Evolutionary conservation across 1,140 invertebrate species (phyloP).

Genomic region (Conus betulinus): DNA sequence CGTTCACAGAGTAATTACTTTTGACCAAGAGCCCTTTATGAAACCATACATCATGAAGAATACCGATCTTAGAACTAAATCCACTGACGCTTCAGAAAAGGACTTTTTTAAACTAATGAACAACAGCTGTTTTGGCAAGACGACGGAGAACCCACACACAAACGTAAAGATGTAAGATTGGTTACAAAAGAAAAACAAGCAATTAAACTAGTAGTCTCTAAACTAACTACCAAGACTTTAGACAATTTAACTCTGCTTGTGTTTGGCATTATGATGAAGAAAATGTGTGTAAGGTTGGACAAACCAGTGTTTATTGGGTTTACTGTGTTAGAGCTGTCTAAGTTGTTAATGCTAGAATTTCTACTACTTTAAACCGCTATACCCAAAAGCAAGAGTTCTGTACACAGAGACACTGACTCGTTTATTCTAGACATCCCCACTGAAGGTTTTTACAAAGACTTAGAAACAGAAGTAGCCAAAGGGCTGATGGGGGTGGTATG

Average conservation of each 20-base stretch:
- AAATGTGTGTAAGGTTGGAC: conserved; percentile 53
- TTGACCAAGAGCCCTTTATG: conserved; percentile 45
- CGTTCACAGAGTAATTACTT: conserved; percentile 44
- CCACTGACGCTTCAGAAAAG: conserved; percentile 75
- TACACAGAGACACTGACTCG: conserved; percentile 76
- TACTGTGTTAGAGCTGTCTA: conserved; percentile 56
- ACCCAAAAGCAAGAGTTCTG: conserved; percentile 57
- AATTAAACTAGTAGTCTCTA: too few species aligned
- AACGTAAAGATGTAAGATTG: conserved; percentile 56
- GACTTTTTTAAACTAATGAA: conserved; percentile 77
- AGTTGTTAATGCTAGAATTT: conserved; percentile 50
- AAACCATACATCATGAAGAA: conserved; percentile 53
- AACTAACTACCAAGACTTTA: conserved; percentile 68
- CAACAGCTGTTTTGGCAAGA: conserved; percentile 76
- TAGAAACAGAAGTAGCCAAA: conserved; percentile 49
- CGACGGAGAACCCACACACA: conserved; percentile 74
- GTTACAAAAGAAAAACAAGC: conserved; percentile 31
- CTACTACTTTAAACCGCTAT: conserved; percentile 67
- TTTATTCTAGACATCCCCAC: conserved; percentile 70
- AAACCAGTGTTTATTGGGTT: conserved; percentile 59
- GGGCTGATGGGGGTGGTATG: conserved; percentile 37
- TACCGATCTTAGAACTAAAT: conserved; percentile 56
- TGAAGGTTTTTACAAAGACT: conserved; percentile 74
- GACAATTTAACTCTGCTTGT: conserved; percentile 67
- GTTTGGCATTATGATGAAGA: conserved; percentile 53